Evolutionary conservation across 2,888 invertebrate species (phyloP).

Genomic region (Lobophora halterata): DNA sequence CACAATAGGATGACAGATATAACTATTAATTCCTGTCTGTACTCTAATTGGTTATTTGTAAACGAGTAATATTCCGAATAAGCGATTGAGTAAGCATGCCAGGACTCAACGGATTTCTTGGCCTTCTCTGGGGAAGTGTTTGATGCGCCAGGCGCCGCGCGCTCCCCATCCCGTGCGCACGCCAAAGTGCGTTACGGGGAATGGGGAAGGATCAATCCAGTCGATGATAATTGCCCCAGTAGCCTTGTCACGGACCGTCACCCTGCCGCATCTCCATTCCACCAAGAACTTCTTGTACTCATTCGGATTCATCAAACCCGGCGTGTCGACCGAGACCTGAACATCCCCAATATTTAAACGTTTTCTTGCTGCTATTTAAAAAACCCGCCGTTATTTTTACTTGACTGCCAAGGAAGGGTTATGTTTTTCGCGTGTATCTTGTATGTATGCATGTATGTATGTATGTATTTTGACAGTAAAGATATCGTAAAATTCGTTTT

Average conservation of each 20-base stretch:
- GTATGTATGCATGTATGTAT: too few species aligned
- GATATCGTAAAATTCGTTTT: too few species aligned
- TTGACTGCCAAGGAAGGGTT: too few species aligned
- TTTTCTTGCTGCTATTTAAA: too few species aligned
- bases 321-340: slow-evolving; percentile 81
- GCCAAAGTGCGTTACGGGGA: slow-evolving; percentile 82
- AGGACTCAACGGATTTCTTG: slow-evolving; percentile 61
- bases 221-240: slow-evolving; percentile 78
- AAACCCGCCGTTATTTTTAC: too few species aligned
- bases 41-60: too few species aligned
- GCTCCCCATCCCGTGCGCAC: slow-evolving; percentile 84
- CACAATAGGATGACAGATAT: too few species aligned
- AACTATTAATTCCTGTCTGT: too few species aligned
- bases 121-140: slow-evolving; percentile 52
- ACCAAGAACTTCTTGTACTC: slow-evolving; percentile 80
- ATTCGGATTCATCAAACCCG: slow-evolving; percentile 78
- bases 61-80: slow-evolving; percentile 29
- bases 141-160: slow-evolving; percentile 82
- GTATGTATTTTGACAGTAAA: too few species aligned
- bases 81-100: slow-evolving; percentile 56
- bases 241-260: slow-evolving; percentile 70
- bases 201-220: slow-evolving; percentile 82
- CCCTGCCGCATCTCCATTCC: slow-evolving; percentile 79
- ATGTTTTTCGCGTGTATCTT: too few species aligned
- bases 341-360: slow-evolving; percentile 39